Percentiles rank a stretch among this genome's conserved stretches.
phyloP scores from a whole-genome alignment of 2,888 invertebrate species.

The Ypsolopha sequella region DNA sequence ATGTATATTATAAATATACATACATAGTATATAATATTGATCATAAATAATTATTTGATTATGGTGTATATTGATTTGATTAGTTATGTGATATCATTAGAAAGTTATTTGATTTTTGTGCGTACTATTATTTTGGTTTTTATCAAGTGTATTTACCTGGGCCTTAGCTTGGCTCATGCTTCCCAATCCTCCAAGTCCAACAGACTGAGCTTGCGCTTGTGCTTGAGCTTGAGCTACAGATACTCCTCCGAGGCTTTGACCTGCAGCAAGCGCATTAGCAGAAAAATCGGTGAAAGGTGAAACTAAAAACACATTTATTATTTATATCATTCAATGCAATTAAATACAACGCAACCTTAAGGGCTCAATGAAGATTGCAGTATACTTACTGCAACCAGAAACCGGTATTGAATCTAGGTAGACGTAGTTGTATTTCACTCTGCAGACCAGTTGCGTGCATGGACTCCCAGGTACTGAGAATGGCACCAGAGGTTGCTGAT shows the following conservation, averaged over 20 bases:
- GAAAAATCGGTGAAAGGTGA: not conserved
- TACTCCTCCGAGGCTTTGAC: not conserved
- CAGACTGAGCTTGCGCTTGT: constrained; percentile 4
- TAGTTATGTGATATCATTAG: no score
- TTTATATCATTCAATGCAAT: no score
- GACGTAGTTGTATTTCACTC: constrained; percentile 44
- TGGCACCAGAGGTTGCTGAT: constrained; percentile 24
- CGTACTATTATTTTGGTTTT: no score
- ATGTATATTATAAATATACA: no score
- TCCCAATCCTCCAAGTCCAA: constrained; percentile 2
- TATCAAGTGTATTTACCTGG: no score
- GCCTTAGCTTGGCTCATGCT: no score
- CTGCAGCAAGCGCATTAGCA: not conserved
- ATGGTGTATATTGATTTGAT: no score
- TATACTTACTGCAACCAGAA: constrained; percentile 17
- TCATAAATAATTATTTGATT: no score
- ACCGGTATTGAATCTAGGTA: constrained; percentile 28
- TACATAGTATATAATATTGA: no score
- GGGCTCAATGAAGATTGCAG: not conserved
- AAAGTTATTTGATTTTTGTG: no score
- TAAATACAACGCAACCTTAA: no score
- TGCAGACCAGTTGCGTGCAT: constrained; percentile 38
- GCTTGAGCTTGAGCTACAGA: constrained; percentile 5
- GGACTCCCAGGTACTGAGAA: constrained; percentile 29
- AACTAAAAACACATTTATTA: no score